Evolutionary conservation across 2,888 invertebrate genomes (phyloP).

Genomic region (Ischnus inquisitorius): DNA sequence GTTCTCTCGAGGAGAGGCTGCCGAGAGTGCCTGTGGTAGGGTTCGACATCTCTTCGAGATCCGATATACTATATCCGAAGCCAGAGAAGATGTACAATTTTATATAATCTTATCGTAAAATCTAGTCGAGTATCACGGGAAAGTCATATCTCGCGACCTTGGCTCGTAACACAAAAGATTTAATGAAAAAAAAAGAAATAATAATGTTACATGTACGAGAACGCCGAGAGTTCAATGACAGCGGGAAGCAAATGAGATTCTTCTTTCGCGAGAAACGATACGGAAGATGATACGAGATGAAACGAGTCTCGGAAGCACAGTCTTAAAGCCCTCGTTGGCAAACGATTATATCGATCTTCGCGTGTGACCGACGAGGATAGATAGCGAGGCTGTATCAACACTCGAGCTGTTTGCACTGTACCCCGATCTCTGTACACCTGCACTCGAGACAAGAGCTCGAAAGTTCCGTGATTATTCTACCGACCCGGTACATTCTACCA

Average conservation of each 20-base stretch:
- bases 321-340: constrained; percentile 12
- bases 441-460: constrained; percentile 94
- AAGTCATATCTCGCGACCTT: not conserved
- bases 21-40: constrained; percentile 33
- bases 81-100: not conserved
- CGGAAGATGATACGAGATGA: not conserved
- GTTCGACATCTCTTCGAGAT: constrained; percentile 53
- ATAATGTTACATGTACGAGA: not conserved
- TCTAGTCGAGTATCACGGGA: not conserved
- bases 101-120: not conserved
- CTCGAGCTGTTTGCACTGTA: constrained; percentile 91
- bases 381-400: constrained; percentile 85
- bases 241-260: not conserved
- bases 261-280: not conserved
- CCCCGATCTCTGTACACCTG: constrained; percentile 94
- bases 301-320: constrained; percentile 5
- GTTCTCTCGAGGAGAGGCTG: constrained; percentile 6
- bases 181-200: not conserved
- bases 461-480: constrained; percentile 92
- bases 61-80: constrained; percentile 49
- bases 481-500: constrained; percentile 94
- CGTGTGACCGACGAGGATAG: not conserved
- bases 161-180: not conserved
- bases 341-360: constrained; percentile 35
- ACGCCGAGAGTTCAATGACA: not conserved